Evolutionary conservation across 2,888 invertebrate genomes (phyloP), one percentile per base, ranked within the genome.

Genomic region (Caenorhabditis sinica): DNA sequence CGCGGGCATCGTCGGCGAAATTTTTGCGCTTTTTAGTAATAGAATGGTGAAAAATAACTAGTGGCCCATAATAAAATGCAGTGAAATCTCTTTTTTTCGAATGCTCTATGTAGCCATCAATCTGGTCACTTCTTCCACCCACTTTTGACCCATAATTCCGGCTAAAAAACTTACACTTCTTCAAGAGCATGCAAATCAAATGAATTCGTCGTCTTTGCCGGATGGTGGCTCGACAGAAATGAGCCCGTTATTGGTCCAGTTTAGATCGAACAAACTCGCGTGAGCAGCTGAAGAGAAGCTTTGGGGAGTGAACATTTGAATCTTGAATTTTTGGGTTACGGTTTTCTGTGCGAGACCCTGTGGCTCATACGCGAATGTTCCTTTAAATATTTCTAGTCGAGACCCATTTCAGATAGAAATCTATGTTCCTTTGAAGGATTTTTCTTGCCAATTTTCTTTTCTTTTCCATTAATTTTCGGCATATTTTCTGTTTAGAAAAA

Each of bases 101-200:
- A n/a, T 8, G n/a, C n/a, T n/a, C n/a, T n/a, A n/a, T n/a, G n/a
- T n/a, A n/a, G n/a, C n/a, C n/a, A n/a, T n/a, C n/a, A n/a, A n/a
- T n/a, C n/a, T n/a, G n/a, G n/a, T n/a, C n/a, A n/a, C n/a, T n/a
- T n/a, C n/a, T n/a, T n/a, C n/a, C n/a, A n/a, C n/a, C n/a, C n/a
- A n/a, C n/a, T n/a, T n/a, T n/a, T n/a, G n/a, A n/a, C 17, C 45
- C 5, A 28, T 25, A 40, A 40, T 72, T 60, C n/a, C 8, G 0
- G 17, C 33, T 20, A 25, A 33, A 73, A 75, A 49, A 79, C 79
- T 72, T 23, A 79, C 79, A 65, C 45, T 56, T 72, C 79, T 65
- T 33, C 63, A 5, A 79, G 60, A 43, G 72, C 72, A 53, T 79
- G 71, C 43, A 79, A 72, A 49, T 79, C 79, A 58, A 79, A 79